Evolutionary conservation across 1,140 invertebrate genomes (phyloP).

Genomic region (Mizuhopecten yessoensis): DNA sequence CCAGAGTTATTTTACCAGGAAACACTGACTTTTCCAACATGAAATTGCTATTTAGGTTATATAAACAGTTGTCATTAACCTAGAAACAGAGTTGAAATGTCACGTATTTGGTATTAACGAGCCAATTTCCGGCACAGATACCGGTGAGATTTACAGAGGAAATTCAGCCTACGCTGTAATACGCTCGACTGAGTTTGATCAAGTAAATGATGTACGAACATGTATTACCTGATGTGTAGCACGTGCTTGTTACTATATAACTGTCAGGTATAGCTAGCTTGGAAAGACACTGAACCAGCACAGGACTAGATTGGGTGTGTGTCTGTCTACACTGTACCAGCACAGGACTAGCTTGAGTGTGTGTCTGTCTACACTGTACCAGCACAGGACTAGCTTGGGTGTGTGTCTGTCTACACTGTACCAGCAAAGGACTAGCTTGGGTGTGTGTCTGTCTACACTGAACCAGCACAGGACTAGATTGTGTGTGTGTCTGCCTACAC

Average conservation of each 20-base stretch:
- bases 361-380: too few species aligned
- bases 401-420: neutral
- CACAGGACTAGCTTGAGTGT: neutral
- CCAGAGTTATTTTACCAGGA: too few species aligned
- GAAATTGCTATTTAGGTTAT: too few species aligned
- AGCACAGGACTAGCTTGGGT: neutral
- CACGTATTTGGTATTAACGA: too few species aligned
- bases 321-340: too few species aligned
- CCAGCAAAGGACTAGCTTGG: neutral
- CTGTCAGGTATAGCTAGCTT: neutral
- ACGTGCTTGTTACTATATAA: constrained; percentile 1
- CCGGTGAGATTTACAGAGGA: neutral
- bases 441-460: neutral
- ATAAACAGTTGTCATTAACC: neutral
- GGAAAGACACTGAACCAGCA: neutral
- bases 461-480: neutral
- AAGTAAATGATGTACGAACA: neutral
- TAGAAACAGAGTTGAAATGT: neutral
- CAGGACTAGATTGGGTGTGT: neutral
- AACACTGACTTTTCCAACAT: too few species aligned
- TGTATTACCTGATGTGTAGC: neutral
- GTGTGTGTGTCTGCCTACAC: too few species aligned
- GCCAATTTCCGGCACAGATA: neutral
- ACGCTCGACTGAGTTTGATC: neutral
- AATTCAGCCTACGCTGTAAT: neutral